phyloP scores from a whole-genome alignment of 2,888 invertebrate species.

The Peribatodes rhomboidaria region DNA sequence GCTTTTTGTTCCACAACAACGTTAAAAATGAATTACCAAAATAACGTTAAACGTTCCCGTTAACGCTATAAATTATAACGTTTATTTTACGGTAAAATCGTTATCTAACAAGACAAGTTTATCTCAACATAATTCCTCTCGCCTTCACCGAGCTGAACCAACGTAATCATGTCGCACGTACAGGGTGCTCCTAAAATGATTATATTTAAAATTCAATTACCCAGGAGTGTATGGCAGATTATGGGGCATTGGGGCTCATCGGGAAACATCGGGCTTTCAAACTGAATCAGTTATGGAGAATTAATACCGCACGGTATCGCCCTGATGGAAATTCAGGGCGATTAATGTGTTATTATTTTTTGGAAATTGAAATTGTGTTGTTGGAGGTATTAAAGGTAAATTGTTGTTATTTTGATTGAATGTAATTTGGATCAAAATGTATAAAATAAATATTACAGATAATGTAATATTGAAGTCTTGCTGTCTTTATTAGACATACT shows the following conservation, averaged over 20 bases:
- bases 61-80: too few relatives aligned
- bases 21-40: too few relatives aligned
- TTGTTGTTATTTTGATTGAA: too few relatives aligned
- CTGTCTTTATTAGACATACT: too few relatives aligned
- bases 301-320: constrained; percentile 19
- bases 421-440: neutral
- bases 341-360: constrained; percentile 10
- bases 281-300: constrained; percentile 16
- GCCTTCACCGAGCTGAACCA: neutral
- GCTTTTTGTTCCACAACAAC: too few relatives aligned
- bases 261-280: constrained; percentile 16
- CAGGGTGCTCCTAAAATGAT: constrained; percentile 31
- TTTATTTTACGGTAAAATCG: too few relatives aligned
- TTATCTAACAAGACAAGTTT: neutral
- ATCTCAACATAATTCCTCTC: constrained; percentile 5
- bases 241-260: constrained; percentile 13
- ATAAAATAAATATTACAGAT: too few relatives aligned
- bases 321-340: constrained; percentile 2
- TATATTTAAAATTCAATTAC: constrained; percentile 38
- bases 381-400: neutral
- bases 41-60: too few relatives aligned
- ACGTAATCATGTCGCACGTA: constrained; percentile 19
- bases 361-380: neutral
- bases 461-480: too few relatives aligned
- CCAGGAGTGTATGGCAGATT: constrained; percentile 27